Base-by-base conservation (phyloP, 2,888 invertebrate genomes). In the Sinhomidia bicolor region DNA sequence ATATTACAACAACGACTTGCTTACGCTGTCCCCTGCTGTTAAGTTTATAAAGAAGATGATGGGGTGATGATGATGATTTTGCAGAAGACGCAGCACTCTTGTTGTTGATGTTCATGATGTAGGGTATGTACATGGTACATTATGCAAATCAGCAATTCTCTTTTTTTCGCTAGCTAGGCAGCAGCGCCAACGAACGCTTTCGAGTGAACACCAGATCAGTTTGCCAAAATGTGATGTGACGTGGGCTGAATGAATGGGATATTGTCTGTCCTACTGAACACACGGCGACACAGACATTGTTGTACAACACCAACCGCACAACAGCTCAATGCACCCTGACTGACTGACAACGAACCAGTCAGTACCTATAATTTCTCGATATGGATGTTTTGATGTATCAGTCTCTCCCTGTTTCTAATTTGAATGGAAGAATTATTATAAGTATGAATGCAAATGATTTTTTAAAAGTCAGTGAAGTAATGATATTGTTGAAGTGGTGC, bases 141-240 rank as follows among this genome's bases (percentile, higher is more conserved):
- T 62, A 80, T 80, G 80, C 80, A 80, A 80, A 80, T 80, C 41
- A 71, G 44, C 47, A 12, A 47, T 57, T 57, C 54, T 57, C 20
- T 17, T 57, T 20, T 57, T 57, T 3, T 4, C 2, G n/a, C 20
- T 57, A 3, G 51, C 51, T 9, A 2, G 7, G 20, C 20, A 57
- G 4, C 54, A 57, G 2, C 54, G 20, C 2, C 54, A 57, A 57
- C 20, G 10, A 57, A 5, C n/a, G 3, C 20, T 20, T 3, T 17
- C 3, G 20, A 57, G 6, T 51, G n/a, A 51, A 14, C 51, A 51
- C n/a, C 54, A 57, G 3, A 3, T n/a, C n/a, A 36, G 36, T 47
- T 47, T 12, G 54, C 5, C 54, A 57, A 57, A 57, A 20, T 47
- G 10, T 5, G 10, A 20, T 57, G 54, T 68, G 71, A 65, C 12